Conservation (phyloP, 2,113 vertebrate genomes). For the Hydrolagus affinis region DNA sequence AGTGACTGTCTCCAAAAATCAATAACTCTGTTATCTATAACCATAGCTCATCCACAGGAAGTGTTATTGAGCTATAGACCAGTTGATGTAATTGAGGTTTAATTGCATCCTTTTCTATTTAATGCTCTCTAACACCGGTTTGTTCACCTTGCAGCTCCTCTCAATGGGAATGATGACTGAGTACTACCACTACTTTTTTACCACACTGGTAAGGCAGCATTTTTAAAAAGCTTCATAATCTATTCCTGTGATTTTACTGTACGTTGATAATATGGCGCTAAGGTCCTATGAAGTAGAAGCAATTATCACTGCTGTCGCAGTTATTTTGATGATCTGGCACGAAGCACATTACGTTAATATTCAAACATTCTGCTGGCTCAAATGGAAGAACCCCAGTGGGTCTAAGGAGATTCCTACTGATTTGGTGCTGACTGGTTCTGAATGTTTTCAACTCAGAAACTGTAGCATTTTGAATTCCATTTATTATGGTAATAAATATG, state of each 20-base stretch:
- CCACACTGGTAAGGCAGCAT: constrained; percentile 78
- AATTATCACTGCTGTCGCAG: neutral
- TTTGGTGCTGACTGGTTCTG: no score
- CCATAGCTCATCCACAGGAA: neutral
- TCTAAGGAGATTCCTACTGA: no score
- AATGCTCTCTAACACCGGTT: constrained; percentile 37
- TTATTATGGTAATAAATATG: no score
- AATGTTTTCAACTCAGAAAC: no score
- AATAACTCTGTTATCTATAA: neutral
- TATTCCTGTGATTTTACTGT: neutral
- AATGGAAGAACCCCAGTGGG: no score
- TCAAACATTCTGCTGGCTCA: no score
- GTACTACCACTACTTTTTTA: constrained; percentile 98
- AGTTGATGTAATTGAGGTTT: no score
- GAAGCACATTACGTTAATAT: no score
- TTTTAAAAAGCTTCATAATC: neutral
- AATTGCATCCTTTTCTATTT: neutral
- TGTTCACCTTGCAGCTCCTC: constrained; percentile 61
- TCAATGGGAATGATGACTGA: constrained; percentile 99
- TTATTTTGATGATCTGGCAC: no score
- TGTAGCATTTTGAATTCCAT: no score
- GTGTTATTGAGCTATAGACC: no score
- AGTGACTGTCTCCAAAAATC: neutral
- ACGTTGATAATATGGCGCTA: neutral
- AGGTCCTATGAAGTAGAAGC: neutral